These are phyloP conservation scores for Phasianus colchicus DNA, from an alignment of 2,113 vertebrate species.

Conservation along the genomic window DNA sequence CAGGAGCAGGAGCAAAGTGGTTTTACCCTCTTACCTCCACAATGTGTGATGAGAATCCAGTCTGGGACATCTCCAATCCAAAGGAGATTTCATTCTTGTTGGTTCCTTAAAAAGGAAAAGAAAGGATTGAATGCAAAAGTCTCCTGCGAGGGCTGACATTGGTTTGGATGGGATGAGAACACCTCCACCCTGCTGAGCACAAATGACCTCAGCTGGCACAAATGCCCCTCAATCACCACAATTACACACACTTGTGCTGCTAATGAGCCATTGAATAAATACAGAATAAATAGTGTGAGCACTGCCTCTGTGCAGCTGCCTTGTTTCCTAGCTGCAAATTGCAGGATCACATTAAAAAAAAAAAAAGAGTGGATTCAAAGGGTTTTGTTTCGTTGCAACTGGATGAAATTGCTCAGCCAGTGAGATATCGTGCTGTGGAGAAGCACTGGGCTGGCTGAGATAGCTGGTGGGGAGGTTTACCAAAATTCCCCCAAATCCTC, in stretches of 20 bases:
- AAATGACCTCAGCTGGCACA: not conserved
- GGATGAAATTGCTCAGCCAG: not conserved
- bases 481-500: not conserved
- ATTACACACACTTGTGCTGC: accelerated
- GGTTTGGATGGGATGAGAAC: too few relatives aligned
- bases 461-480: not conserved
- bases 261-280: not conserved
- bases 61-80: slow-evolving; percentile 96
- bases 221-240: not conserved
- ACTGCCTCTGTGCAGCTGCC: accelerated
- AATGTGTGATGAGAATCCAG: slow-evolving; percentile 95
- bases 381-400: accelerated
- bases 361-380: not conserved
- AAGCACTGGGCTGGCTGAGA: accelerated
- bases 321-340: not conserved
- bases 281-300: not conserved
- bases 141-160: not conserved
- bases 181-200: not conserved
- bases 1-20: not conserved
- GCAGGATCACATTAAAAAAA: too few relatives aligned
- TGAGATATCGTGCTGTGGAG: not conserved
- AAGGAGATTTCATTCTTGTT: slow-evolving; percentile 92
- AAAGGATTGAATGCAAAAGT: not conserved
- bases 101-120: slow-evolving; percentile 80
- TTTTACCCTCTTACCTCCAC: slow-evolving; percentile 86